phyloP scores from a whole-genome alignment of 2,888 invertebrate genomes.

The Syritta pipiens region DNA sequence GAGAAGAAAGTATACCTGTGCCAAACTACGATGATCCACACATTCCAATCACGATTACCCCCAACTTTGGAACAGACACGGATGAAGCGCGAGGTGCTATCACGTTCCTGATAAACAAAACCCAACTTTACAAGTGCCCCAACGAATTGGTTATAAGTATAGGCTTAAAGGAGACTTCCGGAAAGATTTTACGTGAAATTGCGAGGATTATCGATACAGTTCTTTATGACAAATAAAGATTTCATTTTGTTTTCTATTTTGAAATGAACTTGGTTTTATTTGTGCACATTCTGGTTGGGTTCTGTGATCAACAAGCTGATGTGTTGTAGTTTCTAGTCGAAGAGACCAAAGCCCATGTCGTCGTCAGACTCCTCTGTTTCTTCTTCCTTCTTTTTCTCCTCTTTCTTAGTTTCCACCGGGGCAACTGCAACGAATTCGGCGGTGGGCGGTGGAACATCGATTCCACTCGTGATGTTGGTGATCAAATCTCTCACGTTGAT shows the following conservation, averaged over 20 bases:
- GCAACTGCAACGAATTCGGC: slow-evolving; percentile 82
- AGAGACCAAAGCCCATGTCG: slow-evolving; percentile 91
- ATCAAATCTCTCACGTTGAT: slow-evolving; percentile 95
- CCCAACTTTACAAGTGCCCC: slow-evolving; percentile 73
- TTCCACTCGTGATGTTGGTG: slow-evolving; percentile 95
- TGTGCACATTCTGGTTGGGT: too few relatives aligned
- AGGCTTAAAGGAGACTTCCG: slow-evolving; percentile 74
- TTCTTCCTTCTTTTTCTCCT: slow-evolving; percentile 84
- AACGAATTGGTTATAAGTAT: slow-evolving; percentile 74
- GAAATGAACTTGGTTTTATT: too few relatives aligned
- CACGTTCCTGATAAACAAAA: slow-evolving; percentile 75
- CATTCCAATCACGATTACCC: slow-evolving; percentile 74
- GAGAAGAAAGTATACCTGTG: slow-evolving; percentile 64
- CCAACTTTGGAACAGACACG: slow-evolving; percentile 74
- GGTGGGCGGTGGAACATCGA: slow-evolving; percentile 90
- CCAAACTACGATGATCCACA: slow-evolving; percentile 71
- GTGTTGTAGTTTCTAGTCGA: slow-evolving; percentile 78
- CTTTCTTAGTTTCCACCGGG: slow-evolving; percentile 78
- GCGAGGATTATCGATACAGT: slow-evolving; percentile 63
- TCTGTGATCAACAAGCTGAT: too few relatives aligned
- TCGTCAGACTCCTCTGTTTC: slow-evolving; percentile 89
- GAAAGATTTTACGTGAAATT: slow-evolving; percentile 72
- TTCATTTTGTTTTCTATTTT: not conserved
- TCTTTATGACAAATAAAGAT: slow-evolving; percentile 8
- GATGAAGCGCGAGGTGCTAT: slow-evolving; percentile 76